These are phyloP conservation scores for Misgurnus mizolepis DNA, from an alignment of 2,113 vertebrate species.

Conservation along the genomic window DNA sequence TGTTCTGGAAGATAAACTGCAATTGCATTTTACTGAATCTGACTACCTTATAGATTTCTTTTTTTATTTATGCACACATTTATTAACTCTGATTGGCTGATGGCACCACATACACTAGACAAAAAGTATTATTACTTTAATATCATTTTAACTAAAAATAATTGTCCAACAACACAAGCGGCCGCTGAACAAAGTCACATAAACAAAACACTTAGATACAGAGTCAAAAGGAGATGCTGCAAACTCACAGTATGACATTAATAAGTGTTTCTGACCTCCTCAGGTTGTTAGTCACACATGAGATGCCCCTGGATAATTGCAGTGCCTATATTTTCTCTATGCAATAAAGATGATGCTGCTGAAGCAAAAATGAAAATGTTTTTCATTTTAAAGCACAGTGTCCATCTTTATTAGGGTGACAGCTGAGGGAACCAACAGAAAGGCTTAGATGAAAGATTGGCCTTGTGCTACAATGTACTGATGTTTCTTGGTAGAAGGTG, in stretches of 20 bases:
- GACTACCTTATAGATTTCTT: neutral
- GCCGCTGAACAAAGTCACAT: neutral
- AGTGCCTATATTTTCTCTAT: neutral
- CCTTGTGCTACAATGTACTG: slow-evolving; percentile 14
- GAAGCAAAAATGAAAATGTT: slow-evolving; percentile 1
- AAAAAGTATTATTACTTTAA: no score
- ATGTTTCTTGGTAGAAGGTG: slow-evolving; percentile 22
- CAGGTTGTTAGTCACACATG: slow-evolving; percentile 23
- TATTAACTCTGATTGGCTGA: neutral
- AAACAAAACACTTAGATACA: neutral
- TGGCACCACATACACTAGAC: neutral
- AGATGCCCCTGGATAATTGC: slow-evolving; percentile 21
- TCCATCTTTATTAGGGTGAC: neutral
- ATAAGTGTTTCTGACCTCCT: slow-evolving; percentile 18
- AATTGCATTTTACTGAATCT: neutral
- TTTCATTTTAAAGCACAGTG: slow-evolving; percentile 13
- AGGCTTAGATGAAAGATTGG: slow-evolving; percentile 24
- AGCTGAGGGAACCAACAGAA: neutral
- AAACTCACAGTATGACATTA: slow-evolving; percentile 16
- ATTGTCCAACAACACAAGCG: no score
- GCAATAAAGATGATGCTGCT: neutral
- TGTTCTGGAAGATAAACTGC: neutral
- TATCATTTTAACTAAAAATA: no score
- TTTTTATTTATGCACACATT: neutral
- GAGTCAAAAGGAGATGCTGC: neutral